Percentiles rank a stretch among this genome's conserved stretches.
Conservation (phyloP, 92 coral and sea anemone genomes). For the Epizoanthus fatuus region DNA sequence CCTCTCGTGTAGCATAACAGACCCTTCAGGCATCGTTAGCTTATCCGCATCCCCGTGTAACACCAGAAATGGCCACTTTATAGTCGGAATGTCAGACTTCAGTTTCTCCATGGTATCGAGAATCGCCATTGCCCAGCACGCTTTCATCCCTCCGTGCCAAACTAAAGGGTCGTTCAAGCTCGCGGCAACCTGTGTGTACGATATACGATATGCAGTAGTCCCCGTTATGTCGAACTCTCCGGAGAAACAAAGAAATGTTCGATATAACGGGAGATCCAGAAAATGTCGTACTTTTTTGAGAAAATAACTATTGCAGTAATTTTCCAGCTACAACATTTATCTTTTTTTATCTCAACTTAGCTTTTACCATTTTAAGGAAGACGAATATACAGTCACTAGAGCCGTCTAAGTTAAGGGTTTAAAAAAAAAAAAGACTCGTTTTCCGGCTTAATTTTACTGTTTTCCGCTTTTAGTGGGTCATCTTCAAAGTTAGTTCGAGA, state of each 20-base stretch:
- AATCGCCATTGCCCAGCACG: conserved; percentile 60
- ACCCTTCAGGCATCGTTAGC: conserved; percentile 66
- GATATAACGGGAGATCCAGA: no score
- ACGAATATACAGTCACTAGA: background rate
- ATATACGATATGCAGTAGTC: background rate
- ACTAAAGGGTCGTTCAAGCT: conserved; percentile 80
- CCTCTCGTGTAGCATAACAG: conserved; percentile 62
- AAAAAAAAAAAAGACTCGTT: no score
- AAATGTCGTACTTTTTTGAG: no score
- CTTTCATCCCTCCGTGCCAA: conserved; percentile 92
- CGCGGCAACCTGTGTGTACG: conserved; percentile 70
- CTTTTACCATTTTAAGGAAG: no score
- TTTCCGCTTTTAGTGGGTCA: no score
- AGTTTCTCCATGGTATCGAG: conserved; percentile 75
- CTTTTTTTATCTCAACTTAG: no score
- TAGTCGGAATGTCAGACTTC: conserved; percentile 20
- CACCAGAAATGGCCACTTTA: conserved; percentile 82
- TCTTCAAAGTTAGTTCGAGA: no score
- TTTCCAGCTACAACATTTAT: no score
- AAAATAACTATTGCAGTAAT: no score
- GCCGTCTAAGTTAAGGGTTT: no score
- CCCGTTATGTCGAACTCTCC: background rate
- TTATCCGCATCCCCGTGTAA: conserved; percentile 85
- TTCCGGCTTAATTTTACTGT: no score
- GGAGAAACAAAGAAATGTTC: no score